Evolutionary conservation across 2,888 invertebrate species (phyloP).

Genomic region (Cephalotes varians): DNA sequence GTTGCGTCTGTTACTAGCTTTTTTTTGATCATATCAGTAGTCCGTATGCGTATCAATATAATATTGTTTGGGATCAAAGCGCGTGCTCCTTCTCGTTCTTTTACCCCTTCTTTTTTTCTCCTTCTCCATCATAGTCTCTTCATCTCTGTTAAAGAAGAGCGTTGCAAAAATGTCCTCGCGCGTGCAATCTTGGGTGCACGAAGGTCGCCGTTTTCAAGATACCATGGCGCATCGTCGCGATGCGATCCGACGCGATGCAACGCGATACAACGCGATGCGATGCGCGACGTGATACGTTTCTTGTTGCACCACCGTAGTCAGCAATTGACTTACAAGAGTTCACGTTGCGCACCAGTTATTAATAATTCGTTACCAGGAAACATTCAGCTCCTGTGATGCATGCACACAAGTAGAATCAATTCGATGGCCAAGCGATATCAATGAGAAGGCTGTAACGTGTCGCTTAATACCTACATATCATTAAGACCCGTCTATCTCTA

Average conservation of each 20-base stretch:
- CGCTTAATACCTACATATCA: conserved; percentile 33
- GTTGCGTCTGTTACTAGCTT: neutral
- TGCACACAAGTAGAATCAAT: conserved; percentile 10
- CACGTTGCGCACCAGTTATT: conserved; percentile 59
- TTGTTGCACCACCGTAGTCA: conserved; percentile 44
- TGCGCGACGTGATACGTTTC: conserved; percentile 25
- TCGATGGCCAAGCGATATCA: conserved; percentile 37
- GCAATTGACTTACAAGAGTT: conserved; percentile 51
- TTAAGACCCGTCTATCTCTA: conserved; percentile 33
- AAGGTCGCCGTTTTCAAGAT: conserved; percentile 63
- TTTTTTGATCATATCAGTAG: neutral
- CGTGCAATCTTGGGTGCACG: conserved; percentile 41
- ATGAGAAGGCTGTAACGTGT: conserved; percentile 33
- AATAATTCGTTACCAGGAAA: conserved; percentile 68
- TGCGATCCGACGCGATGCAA: conserved; percentile 33
- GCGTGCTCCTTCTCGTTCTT: neutral
- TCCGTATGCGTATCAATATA: conserved; percentile 11
- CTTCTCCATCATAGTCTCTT: neutral
- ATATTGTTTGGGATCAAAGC: conserved; percentile 29
- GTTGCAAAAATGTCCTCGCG: conserved; percentile 50
- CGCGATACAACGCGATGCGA: conserved; percentile 30
- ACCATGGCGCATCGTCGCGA: conserved; percentile 30
- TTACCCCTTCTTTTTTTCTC: conserved; percentile 43
- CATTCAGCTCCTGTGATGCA: neutral
- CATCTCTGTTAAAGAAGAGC: conserved; percentile 22